phyloP scores from a whole-genome alignment of 2,797 vertebrate genomes.

The Spea hammondii region DNA sequence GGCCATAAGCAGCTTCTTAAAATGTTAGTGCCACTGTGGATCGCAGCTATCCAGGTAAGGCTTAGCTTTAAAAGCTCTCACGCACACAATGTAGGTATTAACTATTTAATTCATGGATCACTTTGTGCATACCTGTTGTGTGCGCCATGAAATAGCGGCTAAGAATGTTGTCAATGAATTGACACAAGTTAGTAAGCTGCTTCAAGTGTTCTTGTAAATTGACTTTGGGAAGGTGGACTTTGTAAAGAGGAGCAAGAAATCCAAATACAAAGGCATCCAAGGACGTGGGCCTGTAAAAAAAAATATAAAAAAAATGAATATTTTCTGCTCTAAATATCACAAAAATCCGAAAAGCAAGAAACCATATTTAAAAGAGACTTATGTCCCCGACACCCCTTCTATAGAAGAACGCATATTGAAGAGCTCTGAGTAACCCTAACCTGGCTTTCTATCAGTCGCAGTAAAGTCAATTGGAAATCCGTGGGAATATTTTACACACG shows the following conservation, averaged over 20 bases:
- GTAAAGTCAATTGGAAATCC: too few relatives aligned
- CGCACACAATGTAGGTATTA: background rate
- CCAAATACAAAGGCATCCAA: slow-evolving; percentile 97
- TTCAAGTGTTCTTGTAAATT: slow-evolving; percentile 89
- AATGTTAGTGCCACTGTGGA: too few relatives aligned
- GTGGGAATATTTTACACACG: too few relatives aligned
- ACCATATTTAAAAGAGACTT: background rate
- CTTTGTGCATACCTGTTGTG: slow-evolving; percentile 69
- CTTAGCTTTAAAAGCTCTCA: too few relatives aligned
- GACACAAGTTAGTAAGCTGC: slow-evolving; percentile 88
- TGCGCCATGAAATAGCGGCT: slow-evolving; percentile 77
- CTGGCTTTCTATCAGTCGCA: too few relatives aligned
- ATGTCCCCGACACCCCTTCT: too few relatives aligned
- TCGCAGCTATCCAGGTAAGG: too few relatives aligned
- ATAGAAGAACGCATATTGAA: too few relatives aligned
- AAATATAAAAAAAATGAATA: background rate
- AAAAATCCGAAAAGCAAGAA: background rate
- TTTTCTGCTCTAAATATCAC: background rate
- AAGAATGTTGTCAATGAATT: slow-evolving; percentile 89
- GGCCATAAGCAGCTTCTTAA: too few relatives aligned
- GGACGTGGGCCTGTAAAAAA: slow-evolving; percentile 80
- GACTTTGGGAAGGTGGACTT: slow-evolving; percentile 83
- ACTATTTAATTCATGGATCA: background rate
- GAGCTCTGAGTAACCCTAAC: too few relatives aligned
- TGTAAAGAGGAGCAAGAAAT: slow-evolving; percentile 87